Evolutionary conservation across 2,113 vertebrate genomes (phyloP).

Genomic region (Labeo rohita): DNA sequence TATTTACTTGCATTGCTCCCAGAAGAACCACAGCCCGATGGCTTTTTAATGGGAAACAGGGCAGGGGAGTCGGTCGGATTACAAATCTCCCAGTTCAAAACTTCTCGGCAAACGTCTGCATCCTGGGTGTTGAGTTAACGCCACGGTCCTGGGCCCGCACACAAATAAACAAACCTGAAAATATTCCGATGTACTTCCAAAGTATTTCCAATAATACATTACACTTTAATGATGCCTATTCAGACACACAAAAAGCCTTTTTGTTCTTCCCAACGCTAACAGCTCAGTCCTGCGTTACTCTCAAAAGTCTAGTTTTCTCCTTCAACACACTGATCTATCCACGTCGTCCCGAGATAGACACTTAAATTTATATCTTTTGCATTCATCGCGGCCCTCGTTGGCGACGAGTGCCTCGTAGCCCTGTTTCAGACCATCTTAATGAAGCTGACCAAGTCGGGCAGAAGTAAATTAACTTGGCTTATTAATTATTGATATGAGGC

Average conservation of each 20-base stretch:
- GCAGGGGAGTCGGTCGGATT: conserved; percentile 44
- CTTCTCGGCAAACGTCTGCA: conserved; percentile 44
- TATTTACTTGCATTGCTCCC: conserved; percentile 79
- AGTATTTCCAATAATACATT: conserved; percentile 47
- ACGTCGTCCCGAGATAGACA: conserved; percentile 54
- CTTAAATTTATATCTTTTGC: conserved; percentile 68
- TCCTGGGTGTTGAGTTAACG: conserved; percentile 49
- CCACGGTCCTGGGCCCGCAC: conserved; percentile 47
- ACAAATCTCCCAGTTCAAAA: conserved; percentile 46
- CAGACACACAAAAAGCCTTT: not conserved
- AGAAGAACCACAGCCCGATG: conserved; percentile 74
- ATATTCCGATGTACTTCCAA: conserved; percentile 46
- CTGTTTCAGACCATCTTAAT: conserved; percentile 87
- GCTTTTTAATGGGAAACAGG: conserved; percentile 79
- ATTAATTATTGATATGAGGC: conserved; percentile 98
- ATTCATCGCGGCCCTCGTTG: conserved; percentile 72
- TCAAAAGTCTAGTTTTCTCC: not conserved
- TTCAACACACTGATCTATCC: conserved; percentile 49
- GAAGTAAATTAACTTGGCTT: conserved; percentile 96
- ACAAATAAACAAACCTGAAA: conserved; percentile 50
- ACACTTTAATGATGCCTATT: not conserved
- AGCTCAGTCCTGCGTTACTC: not conserved
- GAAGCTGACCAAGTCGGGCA: conserved; percentile 94
- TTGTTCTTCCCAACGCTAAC: conserved; percentile 4
- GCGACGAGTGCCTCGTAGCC: conserved; percentile 77